Base-by-base conservation (phyloP, 2,888 invertebrate genomes). In the Sipha maydis region DNA sequence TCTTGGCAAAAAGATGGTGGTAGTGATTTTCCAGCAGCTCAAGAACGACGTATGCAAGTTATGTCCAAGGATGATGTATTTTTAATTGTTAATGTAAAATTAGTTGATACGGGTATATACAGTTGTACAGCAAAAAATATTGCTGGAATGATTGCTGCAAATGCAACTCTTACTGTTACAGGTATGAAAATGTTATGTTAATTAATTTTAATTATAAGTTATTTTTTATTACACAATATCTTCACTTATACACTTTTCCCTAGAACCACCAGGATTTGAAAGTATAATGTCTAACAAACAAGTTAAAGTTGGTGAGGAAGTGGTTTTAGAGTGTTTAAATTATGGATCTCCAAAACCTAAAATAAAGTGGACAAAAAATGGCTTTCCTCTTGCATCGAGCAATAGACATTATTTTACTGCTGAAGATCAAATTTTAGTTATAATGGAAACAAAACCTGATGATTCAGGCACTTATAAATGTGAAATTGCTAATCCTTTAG, bases 1-100 rank as follows among this genome's bases (percentile, higher is more conserved):
- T 95, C 96, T 0, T 96, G 97, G 95, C 96, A 96, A 91, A 97
- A 97, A 92, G 97, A 97, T 92, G 97, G 97, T n/a, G 97, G 96
- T 0, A 96, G 96, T 91, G 96, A 97, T 91, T 98, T 99, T 92
- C 98, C 98, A 14, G 98, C 99, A 9, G 98, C 98, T 17, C 94
- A 96, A 90, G 98, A 99, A 92, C 94, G 98, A 77, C 93, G 98
- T 69, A 96, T 99, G 95, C 96, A 97, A 92, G 97, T 98, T 79
- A 96, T 97, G 94, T 96, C 97, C 0, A 95, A 95, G 56, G 98
- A 98, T 91, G 97, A 98, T 92, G 95, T 96, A 2, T 97, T 98
- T 92, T 97, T 97, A 91, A 98, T 99, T 90, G 94, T 97, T n/a
- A 95, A 97, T 92, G 97, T 97, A 38, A 97, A 97, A 92, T 94